phyloP scores from a whole-genome alignment of 2,888 invertebrate genomes.

The Phortica okadai region DNA sequence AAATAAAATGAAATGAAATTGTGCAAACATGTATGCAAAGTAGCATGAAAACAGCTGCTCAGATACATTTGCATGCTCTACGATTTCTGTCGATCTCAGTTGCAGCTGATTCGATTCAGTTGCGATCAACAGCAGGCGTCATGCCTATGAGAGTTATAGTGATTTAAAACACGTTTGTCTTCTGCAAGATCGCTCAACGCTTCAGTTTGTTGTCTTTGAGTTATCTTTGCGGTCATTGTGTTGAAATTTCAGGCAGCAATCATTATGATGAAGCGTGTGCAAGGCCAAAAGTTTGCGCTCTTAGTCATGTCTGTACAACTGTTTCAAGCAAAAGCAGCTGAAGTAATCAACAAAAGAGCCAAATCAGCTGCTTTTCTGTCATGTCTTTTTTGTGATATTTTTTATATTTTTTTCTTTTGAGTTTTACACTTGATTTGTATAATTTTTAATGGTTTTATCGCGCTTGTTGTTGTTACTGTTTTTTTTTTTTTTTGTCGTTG shows the following conservation, averaged over 20 bases:
- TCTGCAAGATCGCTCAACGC: no score
- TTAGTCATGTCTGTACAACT: not conserved
- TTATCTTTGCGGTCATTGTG: no score
- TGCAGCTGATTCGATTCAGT: not conserved
- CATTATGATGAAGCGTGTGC: no score
- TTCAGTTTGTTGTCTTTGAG: no score
- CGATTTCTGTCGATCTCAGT: no score
- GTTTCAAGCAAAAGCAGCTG: not conserved
- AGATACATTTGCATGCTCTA: conserved; percentile 13
- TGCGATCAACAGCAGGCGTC: not conserved
- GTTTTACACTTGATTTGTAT: conserved; percentile 5
- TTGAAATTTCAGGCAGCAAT: no score
- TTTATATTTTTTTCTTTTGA: conserved; percentile 12
- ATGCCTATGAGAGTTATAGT: no score
- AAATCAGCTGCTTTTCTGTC: conserved; percentile 7
- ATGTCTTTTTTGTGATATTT: not conserved
- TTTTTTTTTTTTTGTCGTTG: not conserved
- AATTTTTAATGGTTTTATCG: not conserved
- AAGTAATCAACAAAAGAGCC: not conserved
- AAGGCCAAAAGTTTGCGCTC: not conserved
- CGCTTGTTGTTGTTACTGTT: conserved; percentile 33
- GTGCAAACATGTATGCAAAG: not conserved
- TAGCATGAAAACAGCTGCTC: not conserved
- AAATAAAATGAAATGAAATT: conserved; percentile 20
- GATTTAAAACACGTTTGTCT: no score